A percentile compares a stretch with the other conserved stretches of the same genome.
Evolutionary conservation across 2,797 vertebrate genomes (phyloP).

Genomic region (Ctenopoma multispine): DNA sequence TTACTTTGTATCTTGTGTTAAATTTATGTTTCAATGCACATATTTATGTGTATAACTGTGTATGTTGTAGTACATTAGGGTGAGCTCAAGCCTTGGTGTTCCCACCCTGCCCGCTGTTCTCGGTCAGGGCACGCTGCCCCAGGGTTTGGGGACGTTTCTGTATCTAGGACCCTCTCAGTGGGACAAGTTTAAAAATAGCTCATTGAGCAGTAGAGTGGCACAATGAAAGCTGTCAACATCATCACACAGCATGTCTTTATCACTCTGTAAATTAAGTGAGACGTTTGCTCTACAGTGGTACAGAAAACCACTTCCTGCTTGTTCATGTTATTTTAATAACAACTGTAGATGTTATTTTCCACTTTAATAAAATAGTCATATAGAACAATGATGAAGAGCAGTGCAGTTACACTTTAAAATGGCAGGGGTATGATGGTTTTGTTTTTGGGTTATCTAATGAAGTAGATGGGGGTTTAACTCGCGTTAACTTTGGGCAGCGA

Average conservation of each 20-base stretch:
- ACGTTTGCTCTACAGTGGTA: not conserved
- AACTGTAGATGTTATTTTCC: slow-evolving; percentile 5
- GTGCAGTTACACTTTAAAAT: slow-evolving; percentile 5
- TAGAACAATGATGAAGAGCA: slow-evolving; percentile 18
- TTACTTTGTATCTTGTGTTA: slow-evolving; percentile 14
- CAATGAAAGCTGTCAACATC: slow-evolving; percentile 19
- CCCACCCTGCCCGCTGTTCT: slow-evolving; percentile 33
- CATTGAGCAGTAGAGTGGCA: slow-evolving; percentile 45
- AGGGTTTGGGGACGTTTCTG: slow-evolving; percentile 51
- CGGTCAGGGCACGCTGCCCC: slow-evolving; percentile 49
- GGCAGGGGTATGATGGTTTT: slow-evolving; percentile 29
- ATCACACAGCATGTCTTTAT: slow-evolving; percentile 9
- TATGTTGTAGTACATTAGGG: slow-evolving; percentile 25
- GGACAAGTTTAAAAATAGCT: slow-evolving; percentile 76
- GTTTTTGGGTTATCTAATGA: slow-evolving; percentile 32
- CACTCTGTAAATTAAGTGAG: not conserved
- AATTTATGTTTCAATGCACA: slow-evolving; percentile 4
- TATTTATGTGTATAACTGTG: slow-evolving; percentile 20
- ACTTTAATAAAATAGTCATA: not conserved
- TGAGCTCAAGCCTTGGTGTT: slow-evolving; percentile 34
- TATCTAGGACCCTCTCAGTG: slow-evolving; percentile 74
- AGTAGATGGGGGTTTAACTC: slow-evolving; percentile 24
- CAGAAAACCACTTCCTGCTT: slow-evolving; percentile 4
- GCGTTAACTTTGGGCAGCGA: slow-evolving; percentile 3
- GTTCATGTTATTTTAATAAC: not conserved